phyloP scores from a whole-genome alignment of 2,888 invertebrate genomes.

The Gari tellinella region DNA sequence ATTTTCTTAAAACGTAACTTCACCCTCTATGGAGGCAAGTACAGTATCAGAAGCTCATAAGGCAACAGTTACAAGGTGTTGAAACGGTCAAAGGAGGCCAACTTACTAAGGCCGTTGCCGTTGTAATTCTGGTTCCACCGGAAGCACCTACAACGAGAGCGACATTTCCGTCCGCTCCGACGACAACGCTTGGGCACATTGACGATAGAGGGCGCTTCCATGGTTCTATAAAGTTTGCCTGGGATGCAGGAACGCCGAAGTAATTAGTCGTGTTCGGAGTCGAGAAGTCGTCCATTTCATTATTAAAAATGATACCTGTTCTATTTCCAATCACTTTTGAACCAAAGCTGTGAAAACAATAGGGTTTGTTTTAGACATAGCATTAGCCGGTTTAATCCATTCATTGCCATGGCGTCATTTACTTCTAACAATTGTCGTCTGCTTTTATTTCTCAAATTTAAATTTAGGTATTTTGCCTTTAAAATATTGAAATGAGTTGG shows the following conservation, averaged over 20 bases:
- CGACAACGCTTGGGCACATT: constrained; percentile 93
- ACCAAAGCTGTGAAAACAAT: constrained; percentile 96
- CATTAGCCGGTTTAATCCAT: no score
- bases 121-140: constrained; percentile 95
- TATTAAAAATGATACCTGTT: constrained; percentile 93
- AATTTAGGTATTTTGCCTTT: no score
- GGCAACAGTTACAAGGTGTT: no score
- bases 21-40: no score
- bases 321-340: constrained; percentile 86
- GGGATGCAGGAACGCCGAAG: constrained; percentile 88
- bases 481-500: no score
- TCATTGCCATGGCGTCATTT: no score
- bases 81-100: no score
- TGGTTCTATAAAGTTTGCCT: constrained; percentile 92
- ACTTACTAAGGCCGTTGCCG: constrained; percentile 87
- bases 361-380: no score
- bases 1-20: no score
- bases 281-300: constrained; percentile 96
- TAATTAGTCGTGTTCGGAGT: constrained; percentile 85
- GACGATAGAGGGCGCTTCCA: constrained; percentile 94
- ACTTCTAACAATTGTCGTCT: no score
- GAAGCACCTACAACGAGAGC: constrained; percentile 92
- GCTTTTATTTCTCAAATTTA: no score
- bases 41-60: no score
- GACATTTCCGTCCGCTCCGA: constrained; percentile 89